A percentile compares a stretch with the other conserved stretches of the same genome.
Evolutionary conservation across 2,113 vertebrate species (phyloP).

Genomic region (Tringa solitaria): DNA sequence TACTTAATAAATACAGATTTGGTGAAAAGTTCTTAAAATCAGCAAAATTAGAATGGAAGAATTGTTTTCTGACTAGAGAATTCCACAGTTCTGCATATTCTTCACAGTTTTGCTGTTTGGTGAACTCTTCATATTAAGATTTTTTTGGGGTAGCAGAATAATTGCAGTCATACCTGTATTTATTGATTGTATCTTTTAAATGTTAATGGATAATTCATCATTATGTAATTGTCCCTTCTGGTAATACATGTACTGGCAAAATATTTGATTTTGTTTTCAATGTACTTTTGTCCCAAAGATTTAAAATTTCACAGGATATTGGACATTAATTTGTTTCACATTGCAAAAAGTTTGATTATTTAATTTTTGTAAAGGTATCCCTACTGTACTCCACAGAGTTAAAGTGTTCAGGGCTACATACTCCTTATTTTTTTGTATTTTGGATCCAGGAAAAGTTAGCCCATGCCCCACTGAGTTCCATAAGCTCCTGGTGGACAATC

Average conservation of each 20-base stretch:
- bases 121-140: neutral
- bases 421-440: neutral
- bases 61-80: neutral
- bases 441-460: neutral
- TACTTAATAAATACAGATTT: neutral
- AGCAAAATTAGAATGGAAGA: neutral
- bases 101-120: neutral
- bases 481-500: neutral
- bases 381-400: neutral
- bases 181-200: neutral
- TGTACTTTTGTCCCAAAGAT: neutral
- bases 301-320: neutral
- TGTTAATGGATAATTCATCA: neutral
- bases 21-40: neutral
- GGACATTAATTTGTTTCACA: neutral
- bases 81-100: neutral
- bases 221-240: neutral
- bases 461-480: neutral
- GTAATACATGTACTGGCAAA: neutral
- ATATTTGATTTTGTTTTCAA: neutral
- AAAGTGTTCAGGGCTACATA: neutral
- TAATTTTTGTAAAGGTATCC: neutral
- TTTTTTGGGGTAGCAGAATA: neutral
- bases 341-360: neutral
- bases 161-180: neutral